Base-by-base conservation (phyloP, 2,113 vertebrate genomes). In the Furnarius figulus region DNA sequence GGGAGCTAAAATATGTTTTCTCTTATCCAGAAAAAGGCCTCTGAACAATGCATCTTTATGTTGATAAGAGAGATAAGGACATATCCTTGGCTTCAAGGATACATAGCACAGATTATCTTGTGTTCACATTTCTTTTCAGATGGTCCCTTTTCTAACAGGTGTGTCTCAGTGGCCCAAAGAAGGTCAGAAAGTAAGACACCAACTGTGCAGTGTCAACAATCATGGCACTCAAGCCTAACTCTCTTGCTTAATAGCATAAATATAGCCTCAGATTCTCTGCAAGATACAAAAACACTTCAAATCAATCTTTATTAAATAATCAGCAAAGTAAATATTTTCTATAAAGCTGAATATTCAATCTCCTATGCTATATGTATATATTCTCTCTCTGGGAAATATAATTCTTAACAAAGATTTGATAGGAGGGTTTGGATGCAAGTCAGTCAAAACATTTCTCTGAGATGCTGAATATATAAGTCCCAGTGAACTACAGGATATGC, bases 181-280 rank as follows among this genome's bases (percentile, higher is more conserved):
- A 12, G 27, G 7, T 23, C 53, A 50, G 23, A 31, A 87, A 77
- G 13, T 12, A 77, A 77, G 20, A 1, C 47, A 81, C 42, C 2
- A 42, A 39, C 31, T 22, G 8, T 55, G 28, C 21, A 62, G 13
- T 63, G 28, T 62, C 12, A 20, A 25, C 44, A 87, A 37, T 31
- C 58, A 40, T 0, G 1, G 6, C 2, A 0, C 8, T 61, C 27
- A 56, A 72, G 20, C 8, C 5, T 37, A 8, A 20, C 12, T 14
- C 6, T 58, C 18, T 75, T 62, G 62, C 1, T 74, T 74, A 52
- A 37, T 16, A 52, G 6, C 5, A 33, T 35, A 70, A 90, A 39
- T 50, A 70, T 56, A 10, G 6, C 14, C 30, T 71, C 37, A 52
- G 14, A 66, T 33, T 87, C 8, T 58, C 23, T 62, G 35, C 17